phyloP scores from a whole-genome alignment of 64 coral and sea anemone species.

The Porites lutea region DNA sequence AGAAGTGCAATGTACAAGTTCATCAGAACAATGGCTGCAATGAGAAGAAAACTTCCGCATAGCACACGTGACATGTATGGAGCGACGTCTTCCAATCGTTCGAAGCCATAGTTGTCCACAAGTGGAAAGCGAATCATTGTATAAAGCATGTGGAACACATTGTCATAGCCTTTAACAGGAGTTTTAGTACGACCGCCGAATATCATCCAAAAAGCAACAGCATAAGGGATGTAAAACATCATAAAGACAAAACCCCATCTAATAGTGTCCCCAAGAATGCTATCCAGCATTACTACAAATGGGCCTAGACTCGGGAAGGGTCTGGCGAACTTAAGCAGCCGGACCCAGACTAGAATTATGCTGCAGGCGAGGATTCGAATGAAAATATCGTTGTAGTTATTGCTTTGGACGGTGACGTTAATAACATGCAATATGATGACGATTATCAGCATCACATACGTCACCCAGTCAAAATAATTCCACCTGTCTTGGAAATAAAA shows the following conservation, averaged over 20 bases:
- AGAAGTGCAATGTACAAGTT: slow-evolving; percentile 87
- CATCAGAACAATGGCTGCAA: slow-evolving; percentile 69
- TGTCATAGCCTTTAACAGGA: slow-evolving; percentile 73
- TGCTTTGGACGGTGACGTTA: slow-evolving; percentile 61
- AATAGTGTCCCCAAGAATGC: slow-evolving; percentile 66
- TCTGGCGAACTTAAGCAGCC: slow-evolving; percentile 79
- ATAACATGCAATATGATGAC: slow-evolving; percentile 62
- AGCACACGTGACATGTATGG: slow-evolving; percentile 76
- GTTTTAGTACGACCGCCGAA: slow-evolving; percentile 46
- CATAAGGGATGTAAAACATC: slow-evolving; percentile 91
- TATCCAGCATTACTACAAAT: slow-evolving; percentile 83
- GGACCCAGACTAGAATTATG: slow-evolving; percentile 83
- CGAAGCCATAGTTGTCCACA: slow-evolving; percentile 65
- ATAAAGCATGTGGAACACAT: slow-evolving; percentile 41
- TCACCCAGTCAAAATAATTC: slow-evolving; percentile 85
- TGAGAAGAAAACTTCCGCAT: slow-evolving; percentile 60
- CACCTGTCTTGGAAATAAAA: slow-evolving; percentile 74
- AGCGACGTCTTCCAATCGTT: neutral
- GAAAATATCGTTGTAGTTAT: slow-evolving; percentile 59
- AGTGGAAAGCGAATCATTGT: slow-evolving; percentile 70
- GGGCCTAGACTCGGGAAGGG: slow-evolving; percentile 81
- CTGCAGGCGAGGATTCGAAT: slow-evolving; percentile 69
- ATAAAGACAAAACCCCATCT: slow-evolving; percentile 86
- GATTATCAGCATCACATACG: slow-evolving; percentile 68
- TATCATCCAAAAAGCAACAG: slow-evolving; percentile 90